These are phyloP conservation scores for Tigriopus californicus DNA, from an alignment of 2,888 invertebrate genomes.

Conservation along the genomic window DNA sequence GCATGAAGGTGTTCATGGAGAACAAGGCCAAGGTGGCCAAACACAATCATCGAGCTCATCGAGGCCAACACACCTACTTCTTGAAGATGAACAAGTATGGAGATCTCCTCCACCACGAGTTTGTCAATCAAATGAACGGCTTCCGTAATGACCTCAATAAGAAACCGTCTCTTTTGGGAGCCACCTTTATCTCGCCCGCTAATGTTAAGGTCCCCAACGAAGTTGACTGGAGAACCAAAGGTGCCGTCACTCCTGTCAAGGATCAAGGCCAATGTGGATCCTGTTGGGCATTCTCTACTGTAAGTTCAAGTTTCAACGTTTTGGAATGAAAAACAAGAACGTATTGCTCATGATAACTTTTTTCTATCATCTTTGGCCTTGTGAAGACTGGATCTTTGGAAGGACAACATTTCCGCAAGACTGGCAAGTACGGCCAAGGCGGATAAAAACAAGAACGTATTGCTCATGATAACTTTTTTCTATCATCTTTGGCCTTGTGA, in stretches of 20 bases:
- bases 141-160: conserved; percentile 31
- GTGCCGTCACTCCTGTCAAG: conserved; percentile 70
- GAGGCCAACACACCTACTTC: conserved; percentile 22
- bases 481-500: too few species aligned
- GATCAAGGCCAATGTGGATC: conserved; percentile 79
- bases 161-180: conserved; percentile 22
- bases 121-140: conserved; percentile 44
- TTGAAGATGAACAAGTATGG: conserved; percentile 46
- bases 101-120: conserved; percentile 69
- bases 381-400: conserved; percentile 65
- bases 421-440: too few species aligned
- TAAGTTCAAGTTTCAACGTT: too few species aligned
- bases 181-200: conserved; percentile 45
- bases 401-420: conserved; percentile 66
- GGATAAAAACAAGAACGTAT: too few species aligned
- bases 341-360: background rate
- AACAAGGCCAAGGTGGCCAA: conserved; percentile 62
- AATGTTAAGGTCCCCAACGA: conserved; percentile 47
- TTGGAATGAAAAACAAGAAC: too few species aligned
- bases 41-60: conserved; percentile 40
- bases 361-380: too few species aligned
- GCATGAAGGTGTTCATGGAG: conserved; percentile 72
- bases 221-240: conserved; percentile 66
- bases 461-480: background rate
- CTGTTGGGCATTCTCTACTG: conserved; percentile 80